These are phyloP conservation scores for Lepidocolaptes lacrymiger DNA, from an alignment of 2,797 vertebrate species.

Conservation along the genomic window DNA sequence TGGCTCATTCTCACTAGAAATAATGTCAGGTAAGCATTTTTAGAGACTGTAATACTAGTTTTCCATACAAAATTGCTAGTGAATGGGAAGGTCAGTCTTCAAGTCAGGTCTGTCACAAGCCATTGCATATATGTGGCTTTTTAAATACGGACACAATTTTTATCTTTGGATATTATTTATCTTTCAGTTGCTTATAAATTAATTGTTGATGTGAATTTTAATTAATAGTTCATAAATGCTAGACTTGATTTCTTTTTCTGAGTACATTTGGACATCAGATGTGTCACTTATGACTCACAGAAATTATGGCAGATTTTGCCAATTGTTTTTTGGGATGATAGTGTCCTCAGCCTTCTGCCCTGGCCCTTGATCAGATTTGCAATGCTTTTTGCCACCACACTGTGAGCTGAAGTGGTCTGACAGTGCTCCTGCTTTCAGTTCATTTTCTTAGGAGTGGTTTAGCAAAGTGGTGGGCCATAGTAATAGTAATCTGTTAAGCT, in stretches of 20 bases:
- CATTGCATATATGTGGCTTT: neutral
- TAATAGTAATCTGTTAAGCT: neutral
- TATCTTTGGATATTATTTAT: neutral
- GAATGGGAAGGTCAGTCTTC: neutral
- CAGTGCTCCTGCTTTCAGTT: neutral
- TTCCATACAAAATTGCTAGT: neutral
- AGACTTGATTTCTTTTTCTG: neutral
- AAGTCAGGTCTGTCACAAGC: neutral
- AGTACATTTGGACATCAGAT: neutral
- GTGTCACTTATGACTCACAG: neutral
- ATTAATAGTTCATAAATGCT: neutral
- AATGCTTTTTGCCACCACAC: neutral
- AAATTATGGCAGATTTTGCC: neutral
- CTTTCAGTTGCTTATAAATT: neutral
- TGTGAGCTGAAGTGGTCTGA: neutral
- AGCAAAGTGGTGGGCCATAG: neutral
- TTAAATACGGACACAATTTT: neutral
- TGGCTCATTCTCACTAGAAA: neutral
- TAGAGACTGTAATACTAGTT: neutral
- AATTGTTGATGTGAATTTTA: neutral
- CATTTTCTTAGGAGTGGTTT: neutral
- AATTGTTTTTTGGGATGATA: neutral
- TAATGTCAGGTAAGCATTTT: constrained; percentile 26
- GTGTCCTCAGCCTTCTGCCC: neutral
- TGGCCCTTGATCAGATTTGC: neutral